Evolutionary conservation across 2,113 vertebrate species (phyloP), one percentile per base, ranked within the genome.

Genomic region (Pelmatolapia mariae): DNA sequence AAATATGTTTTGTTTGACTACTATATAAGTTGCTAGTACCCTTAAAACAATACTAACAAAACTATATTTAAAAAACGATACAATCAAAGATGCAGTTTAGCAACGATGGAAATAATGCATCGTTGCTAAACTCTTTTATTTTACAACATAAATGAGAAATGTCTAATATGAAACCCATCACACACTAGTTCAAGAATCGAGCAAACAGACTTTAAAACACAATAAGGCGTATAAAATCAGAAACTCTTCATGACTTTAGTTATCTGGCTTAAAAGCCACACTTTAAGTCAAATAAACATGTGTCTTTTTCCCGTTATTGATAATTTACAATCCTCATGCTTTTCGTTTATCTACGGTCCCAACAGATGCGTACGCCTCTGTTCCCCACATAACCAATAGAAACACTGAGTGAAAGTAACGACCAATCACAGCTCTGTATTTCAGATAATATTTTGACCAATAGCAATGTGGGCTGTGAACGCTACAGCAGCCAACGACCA

Each of bases 341-440:
- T 78, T 52, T 33, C 26, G 26, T 52, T 78, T 78, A 78, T 78
- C 73, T 71, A 24, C 11, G 12, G 54, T 87, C 66, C 85, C 38
- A 29, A 56, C 57, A 84, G 45, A 89, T 56, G 81, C 57, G 45
- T 8, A 33, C 73, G 4, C 15, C 82, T 53, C 6, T 68, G 7
- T 45, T 8, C 33, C 50, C n/a, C 6, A 5, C 1, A 24, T 29
- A 86, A 15, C 96, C 92, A 96, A 93, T 96, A 80, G 47, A 15
- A 93, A 43, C 7, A 6, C 50, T 19, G 43, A 4, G 2, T 56
- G 73, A 88, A 45, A 81, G 54, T 5, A 43, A 12, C 3, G 18
- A 5, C 96, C 95, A 96, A 94, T 96, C 92, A 82, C 9, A n/a
- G 76, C 40, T 12, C 76, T 3, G 22, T 8, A 43, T 90, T 91